These are phyloP conservation scores for Pseudorasbora parva DNA, from an alignment of 2,113 vertebrate genomes.

Conservation along the genomic window DNA sequence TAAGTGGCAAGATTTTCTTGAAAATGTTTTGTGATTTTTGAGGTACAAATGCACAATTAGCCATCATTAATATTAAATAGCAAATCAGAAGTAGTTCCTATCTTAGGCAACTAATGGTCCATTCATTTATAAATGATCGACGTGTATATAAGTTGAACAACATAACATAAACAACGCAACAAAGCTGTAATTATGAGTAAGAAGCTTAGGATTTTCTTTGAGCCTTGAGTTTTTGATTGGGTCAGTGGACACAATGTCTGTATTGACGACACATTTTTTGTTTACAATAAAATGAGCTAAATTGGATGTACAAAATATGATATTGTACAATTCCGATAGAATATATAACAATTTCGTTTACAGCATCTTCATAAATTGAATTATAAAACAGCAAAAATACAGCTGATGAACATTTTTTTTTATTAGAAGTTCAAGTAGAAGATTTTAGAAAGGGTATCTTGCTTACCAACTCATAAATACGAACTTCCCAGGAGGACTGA, in stretches of 20 bases:
- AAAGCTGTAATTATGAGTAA: too few relatives aligned
- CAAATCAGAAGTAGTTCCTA: neutral
- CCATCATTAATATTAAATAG: neutral
- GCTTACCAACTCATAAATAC: neutral
- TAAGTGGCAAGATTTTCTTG: neutral
- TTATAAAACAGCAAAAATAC: neutral
- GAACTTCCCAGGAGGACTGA: neutral
- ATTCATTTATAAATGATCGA: neutral
- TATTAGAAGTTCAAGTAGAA: neutral
- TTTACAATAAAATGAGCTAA: neutral
- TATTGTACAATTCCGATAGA: neutral
- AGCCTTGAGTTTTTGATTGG: neutral
- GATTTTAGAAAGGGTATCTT: neutral
- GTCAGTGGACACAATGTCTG: neutral
- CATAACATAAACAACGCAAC: too few relatives aligned
- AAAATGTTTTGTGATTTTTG: constrained; percentile 3
- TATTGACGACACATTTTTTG: neutral
- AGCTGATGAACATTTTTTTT: neutral
- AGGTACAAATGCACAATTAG: neutral
- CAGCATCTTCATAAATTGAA: neutral
- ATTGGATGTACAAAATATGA: neutral
- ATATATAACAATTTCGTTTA: neutral
- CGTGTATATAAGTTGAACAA: neutral
- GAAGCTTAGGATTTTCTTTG: neutral
- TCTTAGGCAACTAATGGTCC: neutral